Evolutionary conservation across 2,888 invertebrate genomes (phyloP), one percentile per base, ranked within the genome.

Genomic region (Hermaeophaga mercurialis): DNA sequence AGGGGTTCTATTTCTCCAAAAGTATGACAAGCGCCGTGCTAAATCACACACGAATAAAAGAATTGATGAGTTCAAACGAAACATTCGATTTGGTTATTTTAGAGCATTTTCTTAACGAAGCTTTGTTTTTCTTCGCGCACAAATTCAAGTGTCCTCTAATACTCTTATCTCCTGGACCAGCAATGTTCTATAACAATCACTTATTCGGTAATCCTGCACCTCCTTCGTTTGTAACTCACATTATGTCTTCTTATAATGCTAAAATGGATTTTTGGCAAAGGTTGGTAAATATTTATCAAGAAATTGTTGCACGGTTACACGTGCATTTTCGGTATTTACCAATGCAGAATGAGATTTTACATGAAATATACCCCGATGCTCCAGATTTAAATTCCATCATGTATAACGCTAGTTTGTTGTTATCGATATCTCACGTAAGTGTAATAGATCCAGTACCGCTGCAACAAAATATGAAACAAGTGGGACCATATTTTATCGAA

Each of bases 381-480:
- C 67, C 70, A 1, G 50, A 65, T 48, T 53, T 72, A 0, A 26
- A 52, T 4, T 62, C 67, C 17, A 54, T 73, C 3, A 44, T 70
- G 15, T 66, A 71, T 31, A 73, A 73, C 33, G 62, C 63, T 4
- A 72, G 73, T 1, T 48, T 75, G 38, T 62, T 74, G 22, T 56
- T 75, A 1, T 17, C 72, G 4, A 70, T 72, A 34, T 70, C 73
- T 1, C 84, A 85, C 67, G 79, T 79, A 41, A 82, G 81, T 69
- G 78, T 80, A 47, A 79, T 80, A 53, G 65, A 74, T 2, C 76
- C 83, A 1, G 70, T 75, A 6, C 83, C 85, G 0, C 76, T 80
- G 14, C 75, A 82, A 6, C 84, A 84, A 0, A 83, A 81, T 66
- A 75, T 83, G 56, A 74, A 84, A 3, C 82, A 84, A 66, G 78